Conservation (phyloP, 64 coral and sea anemone genomes). For the Montipora capricornis region DNA sequence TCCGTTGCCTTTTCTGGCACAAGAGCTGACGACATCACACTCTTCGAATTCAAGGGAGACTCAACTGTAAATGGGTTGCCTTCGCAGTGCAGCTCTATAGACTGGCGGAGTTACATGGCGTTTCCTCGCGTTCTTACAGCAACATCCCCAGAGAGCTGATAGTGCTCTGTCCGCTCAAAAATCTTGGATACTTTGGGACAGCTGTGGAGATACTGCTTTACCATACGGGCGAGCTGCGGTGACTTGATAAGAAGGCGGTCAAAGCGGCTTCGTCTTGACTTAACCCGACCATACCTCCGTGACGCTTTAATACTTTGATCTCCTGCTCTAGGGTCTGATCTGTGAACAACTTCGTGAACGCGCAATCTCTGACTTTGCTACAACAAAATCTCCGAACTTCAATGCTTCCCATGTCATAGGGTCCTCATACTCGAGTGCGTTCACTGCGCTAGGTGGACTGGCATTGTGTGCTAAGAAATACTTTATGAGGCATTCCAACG, state of each 20-base stretch:
- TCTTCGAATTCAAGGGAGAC: neutral
- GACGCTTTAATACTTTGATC: conserved; percentile 58
- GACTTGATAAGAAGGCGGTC: conserved; percentile 42
- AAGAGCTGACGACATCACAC: conserved; percentile 44
- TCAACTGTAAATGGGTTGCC: neutral
- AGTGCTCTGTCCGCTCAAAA: conserved; percentile 7
- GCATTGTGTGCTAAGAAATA: conserved; percentile 46
- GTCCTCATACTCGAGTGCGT: neutral
- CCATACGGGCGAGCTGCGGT: conserved; percentile 52
- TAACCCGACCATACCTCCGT: conserved; percentile 50
- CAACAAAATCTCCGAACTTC: conserved; percentile 48
- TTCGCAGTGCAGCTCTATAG: conserved; percentile 41
- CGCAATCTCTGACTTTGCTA: conserved; percentile 50
- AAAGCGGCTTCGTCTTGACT: conserved; percentile 57
- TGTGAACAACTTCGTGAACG: conserved; percentile 35
- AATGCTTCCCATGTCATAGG: conserved; percentile 23
- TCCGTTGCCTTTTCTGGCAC: neutral
- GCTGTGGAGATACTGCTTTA: neutral
- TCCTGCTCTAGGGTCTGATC: conserved; percentile 47
- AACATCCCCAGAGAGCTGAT: conserved; percentile 23
- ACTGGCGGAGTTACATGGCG: conserved; percentile 14
- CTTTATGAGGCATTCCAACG: conserved; percentile 32
- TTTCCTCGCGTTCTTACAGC: neutral
- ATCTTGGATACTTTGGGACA: neutral
- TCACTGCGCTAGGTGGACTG: conserved; percentile 45